These are phyloP conservation scores for Spilarctia lutea DNA, from an alignment of 2,888 invertebrate species.

Conservation along the genomic window DNA sequence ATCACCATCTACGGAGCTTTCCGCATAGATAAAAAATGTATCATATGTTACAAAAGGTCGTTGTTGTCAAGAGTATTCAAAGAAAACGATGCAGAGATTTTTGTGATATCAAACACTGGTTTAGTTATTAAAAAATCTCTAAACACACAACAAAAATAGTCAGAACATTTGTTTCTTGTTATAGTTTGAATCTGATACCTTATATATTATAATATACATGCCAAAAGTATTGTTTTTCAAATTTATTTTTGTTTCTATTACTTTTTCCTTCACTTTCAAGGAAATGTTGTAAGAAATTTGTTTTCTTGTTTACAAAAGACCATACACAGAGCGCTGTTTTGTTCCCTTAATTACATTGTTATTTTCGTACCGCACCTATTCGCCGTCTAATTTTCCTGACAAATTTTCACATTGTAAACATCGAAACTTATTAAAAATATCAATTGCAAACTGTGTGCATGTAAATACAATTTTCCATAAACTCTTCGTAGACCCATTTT, in stretches of 20 bases:
- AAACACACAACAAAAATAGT: too few species aligned
- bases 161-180: too few species aligned
- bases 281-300: constrained; percentile 54
- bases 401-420: constrained; percentile 52
- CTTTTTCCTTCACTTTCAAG: constrained; percentile 42
- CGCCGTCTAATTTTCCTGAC: constrained; percentile 55
- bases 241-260: constrained; percentile 29
- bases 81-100: too few species aligned
- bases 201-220: background rate
- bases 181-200: too few species aligned
- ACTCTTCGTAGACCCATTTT: too few species aligned
- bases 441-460: constrained; percentile 34
- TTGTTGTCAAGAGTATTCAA: too few species aligned
- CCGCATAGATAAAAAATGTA: too few species aligned
- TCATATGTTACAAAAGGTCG: too few species aligned
- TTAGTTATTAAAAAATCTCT: too few species aligned
- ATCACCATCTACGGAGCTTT: too few species aligned
- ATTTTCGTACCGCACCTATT: constrained; percentile 60
- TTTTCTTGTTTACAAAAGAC: constrained; percentile 68
- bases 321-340: constrained; percentile 58
- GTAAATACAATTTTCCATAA: background rate
- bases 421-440: constrained; percentile 48
- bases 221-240: background rate
- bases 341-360: constrained; percentile 64
- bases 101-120: too few species aligned